Evolutionary conservation across 2,888 invertebrate species (phyloP).

Genomic region (Mesorhabditis sp.): DNA sequence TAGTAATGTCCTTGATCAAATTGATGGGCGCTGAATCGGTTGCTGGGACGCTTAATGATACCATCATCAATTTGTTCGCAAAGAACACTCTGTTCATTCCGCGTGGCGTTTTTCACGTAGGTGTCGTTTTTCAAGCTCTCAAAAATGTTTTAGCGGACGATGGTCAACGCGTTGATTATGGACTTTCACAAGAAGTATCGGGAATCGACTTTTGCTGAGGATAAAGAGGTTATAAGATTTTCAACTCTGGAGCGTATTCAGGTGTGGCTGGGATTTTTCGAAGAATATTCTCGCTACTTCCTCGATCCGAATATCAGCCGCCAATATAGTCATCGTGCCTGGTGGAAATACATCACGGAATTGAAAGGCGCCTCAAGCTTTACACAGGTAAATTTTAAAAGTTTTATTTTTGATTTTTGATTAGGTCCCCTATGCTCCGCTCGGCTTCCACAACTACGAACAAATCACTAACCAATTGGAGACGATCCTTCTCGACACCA

Average conservation of each 20-base stretch:
- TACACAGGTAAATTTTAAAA: too few relatives aligned
- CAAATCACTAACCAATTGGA: conserved; percentile 18
- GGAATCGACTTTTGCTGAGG: not conserved
- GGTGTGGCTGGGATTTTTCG: conserved; percentile 33
- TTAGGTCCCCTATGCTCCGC: too few relatives aligned
- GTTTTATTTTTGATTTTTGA: too few relatives aligned
- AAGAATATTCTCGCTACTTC: conserved; percentile 38
- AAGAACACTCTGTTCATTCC: too few relatives aligned
- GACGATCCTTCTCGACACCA: conserved; percentile 27
- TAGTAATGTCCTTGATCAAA: too few relatives aligned
- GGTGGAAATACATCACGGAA: conserved; percentile 35
- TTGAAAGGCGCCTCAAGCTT: too few relatives aligned
- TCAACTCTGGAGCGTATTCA: conserved; percentile 14
- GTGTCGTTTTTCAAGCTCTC: too few relatives aligned
- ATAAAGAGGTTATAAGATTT: not conserved
- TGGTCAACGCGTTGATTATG: not conserved
- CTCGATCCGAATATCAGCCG: conserved; percentile 31
- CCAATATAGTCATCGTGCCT: conserved; percentile 41
- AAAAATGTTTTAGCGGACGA: conserved; percentile 11
- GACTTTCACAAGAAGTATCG: not conserved
- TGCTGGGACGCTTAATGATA: too few relatives aligned
- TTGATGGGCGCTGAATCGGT: too few relatives aligned
- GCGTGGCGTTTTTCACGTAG: too few relatives aligned
- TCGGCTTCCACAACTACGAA: too few relatives aligned
- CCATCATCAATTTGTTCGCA: too few relatives aligned